Evolutionary conservation across 2,113 vertebrate species (phyloP), one percentile per base, ranked within the genome.

Genomic region (Lasiurus borealis): DNA sequence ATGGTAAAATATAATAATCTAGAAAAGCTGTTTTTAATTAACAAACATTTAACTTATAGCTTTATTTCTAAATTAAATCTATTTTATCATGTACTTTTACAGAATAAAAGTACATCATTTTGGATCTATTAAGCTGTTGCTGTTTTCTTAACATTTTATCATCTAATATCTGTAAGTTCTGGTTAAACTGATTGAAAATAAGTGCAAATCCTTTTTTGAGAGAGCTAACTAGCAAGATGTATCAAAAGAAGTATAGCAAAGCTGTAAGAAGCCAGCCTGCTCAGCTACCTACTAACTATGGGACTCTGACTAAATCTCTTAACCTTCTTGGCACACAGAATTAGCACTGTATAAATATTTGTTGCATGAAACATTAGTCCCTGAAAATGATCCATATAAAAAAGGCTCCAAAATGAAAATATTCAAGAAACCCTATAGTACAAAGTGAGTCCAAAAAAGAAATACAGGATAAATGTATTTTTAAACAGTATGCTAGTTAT

Each of bases 1-100:
- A 72, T 54, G 15, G 14, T 50, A 52, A 85, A 88, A 69, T 93
- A 54, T 12, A 27, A 92, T n/a, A 18, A 91, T 4, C 59, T 0
- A 71, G 36, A 81, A 95, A 83, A 82, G 9, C 19, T 52, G 76
- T 80, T 94, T 71, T 71, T 54, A 77, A 80, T 15, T 14, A 95
- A 80, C 14, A 90, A 89, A 88, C 48, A 16, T 71, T 87, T 78
- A 91, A 86, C 34, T 62, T 81, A 95, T 3, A 82, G 36, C 4
- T 93, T 76, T 52, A 68, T 86, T 93, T 72, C 75, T 62, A 62
- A 94, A 77, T 88, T 88, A 73, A 73, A 88, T 83, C 57, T 57
- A 82, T 48, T 72, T 92, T 80, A 62, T 81, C 16, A 92, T 94
- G 59, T 6, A 83, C 29, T 71, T 94, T 68, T 87, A 69, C 29